Evolutionary conservation across 2,888 invertebrate species (phyloP).

Genomic region (Erebia palarica): DNA sequence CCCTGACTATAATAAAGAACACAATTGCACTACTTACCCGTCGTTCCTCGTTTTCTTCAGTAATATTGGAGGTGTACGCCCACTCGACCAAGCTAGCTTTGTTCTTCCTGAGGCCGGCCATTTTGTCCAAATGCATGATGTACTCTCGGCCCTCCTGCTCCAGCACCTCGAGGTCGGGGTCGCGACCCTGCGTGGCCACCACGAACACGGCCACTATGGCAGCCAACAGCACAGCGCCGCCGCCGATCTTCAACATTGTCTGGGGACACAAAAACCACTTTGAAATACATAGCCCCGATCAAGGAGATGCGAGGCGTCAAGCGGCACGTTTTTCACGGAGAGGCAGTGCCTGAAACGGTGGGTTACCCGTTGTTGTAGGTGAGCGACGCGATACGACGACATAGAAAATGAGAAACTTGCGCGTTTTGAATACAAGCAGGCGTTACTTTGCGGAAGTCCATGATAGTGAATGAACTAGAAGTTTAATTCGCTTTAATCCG

Average conservation of each 20-base stretch:
- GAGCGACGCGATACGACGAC: too few species aligned
- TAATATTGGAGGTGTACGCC: slow-evolving; percentile 90
- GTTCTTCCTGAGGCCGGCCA: slow-evolving; percentile 82
- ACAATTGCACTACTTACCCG: slow-evolving; percentile 52
- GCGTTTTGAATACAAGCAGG: too few species aligned
- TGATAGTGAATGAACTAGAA: too few species aligned
- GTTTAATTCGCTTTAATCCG: too few species aligned
- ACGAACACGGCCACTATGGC: slow-evolving; percentile 77
- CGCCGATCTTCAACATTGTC: slow-evolving; percentile 79
- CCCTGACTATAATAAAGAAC: too few species aligned
- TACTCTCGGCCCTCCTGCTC: slow-evolving; percentile 84
- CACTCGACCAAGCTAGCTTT: slow-evolving; percentile 85
- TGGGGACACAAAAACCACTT: slow-evolving; percentile 45
- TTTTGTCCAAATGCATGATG: slow-evolving; percentile 83
- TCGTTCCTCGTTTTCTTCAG: slow-evolving; percentile 83
- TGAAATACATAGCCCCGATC: too few species aligned
- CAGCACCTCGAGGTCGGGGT: slow-evolving; percentile 77
- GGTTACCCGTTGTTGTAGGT: too few species aligned
- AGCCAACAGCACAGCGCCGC: slow-evolving; percentile 70
- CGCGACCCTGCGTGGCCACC: slow-evolving; percentile 77
- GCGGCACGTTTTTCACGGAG: too few species aligned
- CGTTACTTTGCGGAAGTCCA: too few species aligned
- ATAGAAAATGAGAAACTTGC: too few species aligned
- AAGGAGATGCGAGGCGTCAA: too few species aligned
- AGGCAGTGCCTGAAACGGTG: too few species aligned